A percentile compares a stretch with the other conserved stretches of the same genome.
phyloP scores from a whole-genome alignment of 2,797 vertebrate genomes.

The Neosilurus hyrtlii region DNA sequence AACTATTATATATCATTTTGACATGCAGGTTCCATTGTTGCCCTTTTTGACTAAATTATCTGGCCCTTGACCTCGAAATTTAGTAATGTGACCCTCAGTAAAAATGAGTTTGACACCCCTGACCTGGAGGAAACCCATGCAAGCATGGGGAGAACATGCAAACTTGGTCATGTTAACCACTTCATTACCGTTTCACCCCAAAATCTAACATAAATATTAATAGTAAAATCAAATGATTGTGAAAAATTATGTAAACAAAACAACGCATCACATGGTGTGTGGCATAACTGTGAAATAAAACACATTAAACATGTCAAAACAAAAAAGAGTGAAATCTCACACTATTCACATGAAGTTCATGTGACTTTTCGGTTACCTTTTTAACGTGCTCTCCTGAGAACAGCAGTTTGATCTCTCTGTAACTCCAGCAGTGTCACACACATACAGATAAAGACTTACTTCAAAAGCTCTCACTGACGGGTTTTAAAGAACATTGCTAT shows the following conservation, averaged over 20 bases:
- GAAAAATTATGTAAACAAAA: not conserved
- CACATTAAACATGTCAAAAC: not conserved
- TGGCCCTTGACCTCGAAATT: no score
- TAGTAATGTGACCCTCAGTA: no score
- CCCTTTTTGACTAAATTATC: no score
- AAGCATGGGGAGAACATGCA: no score
- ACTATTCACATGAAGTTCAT: not conserved
- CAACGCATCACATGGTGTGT: no score
- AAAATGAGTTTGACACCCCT: no score
- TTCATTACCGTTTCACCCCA: no score
- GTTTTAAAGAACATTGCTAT: conserved; percentile 74
- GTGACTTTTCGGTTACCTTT: not conserved
- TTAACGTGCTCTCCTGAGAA: conserved; percentile 30
- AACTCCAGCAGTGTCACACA: conserved; percentile 74
- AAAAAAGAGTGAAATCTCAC: not conserved
- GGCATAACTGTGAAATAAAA: not conserved
- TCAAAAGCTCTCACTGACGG: conserved; percentile 75
- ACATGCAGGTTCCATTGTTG: no score
- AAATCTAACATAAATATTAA: not conserved
- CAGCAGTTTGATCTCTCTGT: conserved; percentile 72
- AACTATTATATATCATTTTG: no score
- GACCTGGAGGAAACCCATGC: no score
- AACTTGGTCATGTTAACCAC: no score
- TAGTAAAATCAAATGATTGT: not conserved
- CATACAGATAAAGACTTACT: conserved; percentile 69